Percentiles rank a stretch among this genome's conserved stretches.
These are phyloP conservation scores for Lagopus muta DNA, from an alignment of 2,113 vertebrate species.

Conservation along the genomic window DNA sequence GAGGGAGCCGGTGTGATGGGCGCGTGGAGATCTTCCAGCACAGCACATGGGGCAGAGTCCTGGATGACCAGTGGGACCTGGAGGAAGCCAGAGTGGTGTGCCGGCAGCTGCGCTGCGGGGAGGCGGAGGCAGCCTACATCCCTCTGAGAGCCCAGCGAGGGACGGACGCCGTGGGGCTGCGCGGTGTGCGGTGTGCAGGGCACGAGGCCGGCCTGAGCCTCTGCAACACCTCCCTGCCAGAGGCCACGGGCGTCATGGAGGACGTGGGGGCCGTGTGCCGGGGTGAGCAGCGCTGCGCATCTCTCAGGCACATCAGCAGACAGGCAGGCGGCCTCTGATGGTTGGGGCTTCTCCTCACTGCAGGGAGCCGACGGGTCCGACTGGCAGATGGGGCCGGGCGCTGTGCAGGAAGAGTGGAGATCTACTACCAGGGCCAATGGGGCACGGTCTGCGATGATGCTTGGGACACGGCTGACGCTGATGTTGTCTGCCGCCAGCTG, in stretches of 20 bases:
- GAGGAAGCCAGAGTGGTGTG: conserved; percentile 56
- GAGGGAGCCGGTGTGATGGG: not conserved
- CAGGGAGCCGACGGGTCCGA: conserved; percentile 43
- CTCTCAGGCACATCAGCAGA: accelerated
- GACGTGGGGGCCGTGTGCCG: conserved; percentile 55
- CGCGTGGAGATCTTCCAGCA: conserved; percentile 45
- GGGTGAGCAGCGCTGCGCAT: not conserved
- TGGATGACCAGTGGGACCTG: conserved; percentile 54
- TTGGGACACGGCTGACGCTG: conserved; percentile 58
- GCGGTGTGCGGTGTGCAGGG: conserved; percentile 36
- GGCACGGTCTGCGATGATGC: conserved; percentile 67
- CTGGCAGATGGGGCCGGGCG: conserved; percentile 19
- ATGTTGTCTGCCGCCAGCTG: not conserved
- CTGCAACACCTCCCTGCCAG: not conserved
- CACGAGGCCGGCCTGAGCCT: conserved; percentile 52
- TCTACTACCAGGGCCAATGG: conserved; percentile 63
- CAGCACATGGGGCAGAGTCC: conserved; percentile 65
- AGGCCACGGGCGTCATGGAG: not conserved
- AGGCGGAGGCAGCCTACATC: conserved; percentile 8
- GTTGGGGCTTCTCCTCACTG: not conserved
- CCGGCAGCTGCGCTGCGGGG: conserved; percentile 40
- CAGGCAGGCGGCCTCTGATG: not conserved
- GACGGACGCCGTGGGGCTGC: conserved; percentile 62
- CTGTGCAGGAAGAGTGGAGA: conserved; percentile 67
- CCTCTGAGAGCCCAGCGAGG: conserved; percentile 22